A percentile compares a stretch with the other conserved stretches of the same genome.
Conservation (phyloP, 2,888 invertebrate genomes). For the Ormyrus pomaceus region DNA sequence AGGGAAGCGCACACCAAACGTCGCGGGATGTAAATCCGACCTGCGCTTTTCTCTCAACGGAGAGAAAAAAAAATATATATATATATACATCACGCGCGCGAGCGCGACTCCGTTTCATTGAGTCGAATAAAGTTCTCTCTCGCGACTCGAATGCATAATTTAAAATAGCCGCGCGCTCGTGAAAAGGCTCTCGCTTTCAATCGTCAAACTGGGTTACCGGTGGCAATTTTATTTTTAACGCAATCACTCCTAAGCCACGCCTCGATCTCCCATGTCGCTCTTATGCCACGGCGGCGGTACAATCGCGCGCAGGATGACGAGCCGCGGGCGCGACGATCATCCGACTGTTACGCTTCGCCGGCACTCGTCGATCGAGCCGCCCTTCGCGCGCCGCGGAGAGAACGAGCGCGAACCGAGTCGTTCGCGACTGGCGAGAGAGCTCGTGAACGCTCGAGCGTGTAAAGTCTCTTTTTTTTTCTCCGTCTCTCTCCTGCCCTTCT, state of each 20-base stretch:
- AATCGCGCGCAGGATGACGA: not conserved
- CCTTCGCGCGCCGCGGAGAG: too few species aligned
- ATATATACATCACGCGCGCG: too few species aligned
- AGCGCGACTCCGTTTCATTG: too few species aligned
- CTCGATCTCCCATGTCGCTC: slow-evolving; percentile 32
- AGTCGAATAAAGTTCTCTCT: not conserved
- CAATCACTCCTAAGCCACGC: slow-evolving; percentile 32
- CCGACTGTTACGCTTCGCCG: slow-evolving; percentile 33
- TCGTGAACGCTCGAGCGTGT: not conserved
- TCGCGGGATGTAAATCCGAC: too few species aligned
- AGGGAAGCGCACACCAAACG: too few species aligned
- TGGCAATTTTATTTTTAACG: slow-evolving; percentile 54
- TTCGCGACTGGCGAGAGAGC: not conserved
- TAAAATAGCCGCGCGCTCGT: slow-evolving; percentile 4
- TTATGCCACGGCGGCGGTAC: not conserved
- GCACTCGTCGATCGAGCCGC: not conserved
- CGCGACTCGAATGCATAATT: too few species aligned
- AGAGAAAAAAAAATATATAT: too few species aligned
- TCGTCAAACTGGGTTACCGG: slow-evolving; percentile 51
- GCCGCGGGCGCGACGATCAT: not conserved
- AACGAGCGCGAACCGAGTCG: too few species aligned
- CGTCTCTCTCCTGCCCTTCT: too few species aligned
- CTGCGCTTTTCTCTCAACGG: too few species aligned
- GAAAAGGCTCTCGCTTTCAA: slow-evolving; percentile 44
- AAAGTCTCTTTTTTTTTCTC: not conserved